These are phyloP conservation scores for Psammodynastes pulverulentus DNA, from an alignment of 2,113 vertebrate genomes.

Conservation along the genomic window DNA sequence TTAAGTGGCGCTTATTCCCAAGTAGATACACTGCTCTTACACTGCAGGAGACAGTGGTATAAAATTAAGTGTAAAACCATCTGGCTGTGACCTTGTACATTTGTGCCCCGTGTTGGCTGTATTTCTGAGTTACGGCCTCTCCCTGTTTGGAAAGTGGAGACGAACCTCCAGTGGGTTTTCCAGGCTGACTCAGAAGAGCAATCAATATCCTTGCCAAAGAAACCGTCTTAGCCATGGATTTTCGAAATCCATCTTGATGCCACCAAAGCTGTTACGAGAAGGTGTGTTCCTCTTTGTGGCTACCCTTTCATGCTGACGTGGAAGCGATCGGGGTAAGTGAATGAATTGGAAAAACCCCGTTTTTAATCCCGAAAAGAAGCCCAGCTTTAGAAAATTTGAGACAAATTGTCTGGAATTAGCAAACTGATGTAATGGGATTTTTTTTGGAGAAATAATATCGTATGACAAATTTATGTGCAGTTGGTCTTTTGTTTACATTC, in stretches of 20 bases:
- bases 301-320: not conserved
- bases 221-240: not conserved
- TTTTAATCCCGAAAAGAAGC: not conserved
- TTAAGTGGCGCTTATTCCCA: not conserved
- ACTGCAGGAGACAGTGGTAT: not conserved
- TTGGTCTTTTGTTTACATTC: not conserved
- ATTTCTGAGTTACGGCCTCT: not conserved
- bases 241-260: not conserved
- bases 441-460: not conserved
- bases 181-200: not conserved
- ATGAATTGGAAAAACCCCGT: not conserved
- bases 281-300: not conserved
- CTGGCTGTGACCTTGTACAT: not conserved
- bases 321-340: not conserved
- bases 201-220: not conserved
- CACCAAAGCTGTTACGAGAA: not conserved
- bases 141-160: not conserved
- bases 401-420: not conserved
- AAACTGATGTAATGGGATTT: not conserved
- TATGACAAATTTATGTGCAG: not conserved
- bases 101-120: not conserved
- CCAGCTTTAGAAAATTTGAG: not conserved
- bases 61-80: not conserved
- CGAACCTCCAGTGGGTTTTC: not conserved
- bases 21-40: not conserved